Conservation (phyloP, 2,888 invertebrate species). For the Pecten maximus region DNA sequence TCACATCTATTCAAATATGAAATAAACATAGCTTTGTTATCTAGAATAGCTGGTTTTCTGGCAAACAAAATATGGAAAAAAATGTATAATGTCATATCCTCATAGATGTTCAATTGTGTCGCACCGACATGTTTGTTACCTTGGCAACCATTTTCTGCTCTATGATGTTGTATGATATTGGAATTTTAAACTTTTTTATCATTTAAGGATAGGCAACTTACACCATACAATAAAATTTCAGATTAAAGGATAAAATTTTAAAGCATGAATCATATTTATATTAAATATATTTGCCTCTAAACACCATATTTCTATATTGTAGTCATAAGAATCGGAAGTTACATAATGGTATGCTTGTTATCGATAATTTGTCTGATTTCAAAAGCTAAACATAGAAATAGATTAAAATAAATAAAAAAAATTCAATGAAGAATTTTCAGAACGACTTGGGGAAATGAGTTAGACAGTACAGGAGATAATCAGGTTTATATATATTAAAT, state of each 20-base stretch:
- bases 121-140: too few relatives aligned
- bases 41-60: too few relatives aligned
- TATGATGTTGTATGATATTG: too few relatives aligned
- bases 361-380: neutral
- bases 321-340: neutral
- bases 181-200: too few relatives aligned
- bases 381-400: neutral
- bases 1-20: too few relatives aligned
- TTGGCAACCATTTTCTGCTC: too few relatives aligned
- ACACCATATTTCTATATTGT: neutral
- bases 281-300: neutral
- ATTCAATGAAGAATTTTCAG: neutral
- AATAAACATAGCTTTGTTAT: too few relatives aligned
- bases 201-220: neutral
- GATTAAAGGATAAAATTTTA: neutral
- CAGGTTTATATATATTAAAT: neutral
- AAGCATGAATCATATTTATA: neutral
- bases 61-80: too few relatives aligned
- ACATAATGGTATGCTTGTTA: neutral
- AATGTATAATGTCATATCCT: too few relatives aligned
- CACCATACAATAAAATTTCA: neutral
- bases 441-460: neutral
- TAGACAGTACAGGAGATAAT: neutral
- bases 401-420: neutral
- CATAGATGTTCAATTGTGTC: too few relatives aligned